Evolutionary conservation across 2,888 invertebrate genomes (phyloP).

Genomic region (Girardia tigrina): DNA sequence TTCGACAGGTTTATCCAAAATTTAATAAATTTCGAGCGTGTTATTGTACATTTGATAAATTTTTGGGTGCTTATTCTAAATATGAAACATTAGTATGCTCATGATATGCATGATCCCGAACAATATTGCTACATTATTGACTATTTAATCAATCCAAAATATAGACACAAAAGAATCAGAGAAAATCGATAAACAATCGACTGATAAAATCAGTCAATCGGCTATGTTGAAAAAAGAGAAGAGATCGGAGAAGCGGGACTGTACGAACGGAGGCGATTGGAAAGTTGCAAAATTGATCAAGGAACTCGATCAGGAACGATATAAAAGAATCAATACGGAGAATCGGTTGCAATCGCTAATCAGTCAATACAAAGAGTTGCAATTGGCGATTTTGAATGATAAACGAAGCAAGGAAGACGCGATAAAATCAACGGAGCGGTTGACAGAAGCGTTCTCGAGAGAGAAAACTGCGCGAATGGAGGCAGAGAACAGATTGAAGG

Average conservation of each 20-base stretch:
- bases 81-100: too few relatives aligned
- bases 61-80: too few relatives aligned
- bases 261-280: too few relatives aligned
- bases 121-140: too few relatives aligned
- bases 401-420: conserved; percentile 7
- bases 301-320: neutral
- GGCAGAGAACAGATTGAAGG: neutral
- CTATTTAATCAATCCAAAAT: neutral
- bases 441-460: neutral
- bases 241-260: too few relatives aligned
- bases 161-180: neutral
- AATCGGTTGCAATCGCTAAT: neutral
- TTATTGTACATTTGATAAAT: too few relatives aligned
- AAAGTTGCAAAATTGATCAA: neutral
- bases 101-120: too few relatives aligned
- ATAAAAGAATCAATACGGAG: neutral
- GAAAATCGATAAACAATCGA: neutral
- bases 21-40: too few relatives aligned
- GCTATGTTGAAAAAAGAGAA: neutral
- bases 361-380: neutral
- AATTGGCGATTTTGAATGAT: neutral
- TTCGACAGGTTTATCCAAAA: too few relatives aligned
- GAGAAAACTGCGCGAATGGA: neutral
- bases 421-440: neutral
- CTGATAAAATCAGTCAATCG: neutral